These are phyloP conservation scores for Falco columbarius DNA, from an alignment of 2,797 vertebrate genomes.

Conservation along the genomic window DNA sequence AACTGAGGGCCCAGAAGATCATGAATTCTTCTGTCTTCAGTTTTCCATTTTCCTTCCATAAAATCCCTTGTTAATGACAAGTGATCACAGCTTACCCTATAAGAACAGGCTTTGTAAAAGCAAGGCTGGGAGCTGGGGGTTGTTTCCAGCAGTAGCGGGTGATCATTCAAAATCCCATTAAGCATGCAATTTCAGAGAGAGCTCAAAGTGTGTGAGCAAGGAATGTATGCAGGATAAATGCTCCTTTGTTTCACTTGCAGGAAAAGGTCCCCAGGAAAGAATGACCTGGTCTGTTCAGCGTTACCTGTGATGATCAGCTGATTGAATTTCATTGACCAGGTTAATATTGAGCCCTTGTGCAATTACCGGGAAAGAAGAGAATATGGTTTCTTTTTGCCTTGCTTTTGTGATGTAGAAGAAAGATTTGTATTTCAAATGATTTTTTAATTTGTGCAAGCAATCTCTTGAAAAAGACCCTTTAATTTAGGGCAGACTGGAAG, in stretches of 20 bases:
- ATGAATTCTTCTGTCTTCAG: not conserved
- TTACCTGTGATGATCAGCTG: not conserved
- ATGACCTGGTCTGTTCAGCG: not conserved
- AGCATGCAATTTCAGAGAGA: not conserved
- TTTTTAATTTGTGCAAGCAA: not conserved
- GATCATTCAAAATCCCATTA: slow-evolving; percentile 29
- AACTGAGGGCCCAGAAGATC: not conserved
- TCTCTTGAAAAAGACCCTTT: not conserved
- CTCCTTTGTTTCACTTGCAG: not conserved
- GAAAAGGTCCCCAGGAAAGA: not conserved
- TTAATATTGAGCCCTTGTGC: slow-evolving; percentile 17
- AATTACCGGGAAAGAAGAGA: not conserved
- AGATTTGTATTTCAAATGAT: slow-evolving; percentile 31
- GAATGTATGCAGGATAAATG: not conserved
- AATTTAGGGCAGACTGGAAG: not conserved
- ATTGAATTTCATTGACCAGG: not conserved
- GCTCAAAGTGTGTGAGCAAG: not conserved
- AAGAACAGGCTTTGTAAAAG: not conserved
- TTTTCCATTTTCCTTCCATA: not conserved
- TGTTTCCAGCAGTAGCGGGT: not conserved
- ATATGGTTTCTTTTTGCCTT: not conserved
- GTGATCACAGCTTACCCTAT: not conserved
- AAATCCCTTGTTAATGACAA: not conserved
- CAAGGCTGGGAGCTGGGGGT: not conserved
- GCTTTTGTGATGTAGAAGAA: slow-evolving; percentile 7